phyloP scores from a whole-genome alignment of 2,797 vertebrate genomes.

The Odontamblyopus lacepedii region DNA sequence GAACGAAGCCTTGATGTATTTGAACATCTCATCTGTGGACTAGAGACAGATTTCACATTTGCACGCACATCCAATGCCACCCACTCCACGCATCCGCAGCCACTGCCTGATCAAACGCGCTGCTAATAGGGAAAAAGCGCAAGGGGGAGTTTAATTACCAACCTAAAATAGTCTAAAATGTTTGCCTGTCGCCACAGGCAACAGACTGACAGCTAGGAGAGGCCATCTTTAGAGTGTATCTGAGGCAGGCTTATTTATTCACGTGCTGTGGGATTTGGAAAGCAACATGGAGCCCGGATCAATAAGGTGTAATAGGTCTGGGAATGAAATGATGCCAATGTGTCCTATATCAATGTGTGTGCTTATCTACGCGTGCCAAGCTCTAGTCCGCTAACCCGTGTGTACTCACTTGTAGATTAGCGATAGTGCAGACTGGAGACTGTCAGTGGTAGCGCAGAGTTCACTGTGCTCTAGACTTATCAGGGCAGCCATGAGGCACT shows the following conservation, averaged over 20 bases:
- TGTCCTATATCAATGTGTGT: conserved; percentile 77
- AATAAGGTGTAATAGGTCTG: conserved; percentile 77
- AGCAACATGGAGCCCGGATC: conserved; percentile 67
- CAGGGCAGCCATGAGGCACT: conserved; percentile 39
- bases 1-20: conserved; percentile 57
- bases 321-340: conserved; percentile 75
- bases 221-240: conserved; percentile 42
- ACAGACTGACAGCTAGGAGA: conserved; percentile 31
- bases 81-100: conserved; percentile 60
- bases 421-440: conserved; percentile 58
- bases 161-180: conserved; percentile 70
- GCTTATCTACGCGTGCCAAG: conserved; percentile 78
- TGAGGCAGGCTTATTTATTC: conserved; percentile 64
- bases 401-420: conserved; percentile 73
- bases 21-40: conserved; percentile 53
- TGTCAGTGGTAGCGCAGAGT: conserved; percentile 36
- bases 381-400: conserved; percentile 43
- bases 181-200: conserved; percentile 49
- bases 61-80: conserved; percentile 63
- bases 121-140: conserved; percentile 66
- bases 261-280: conserved; percentile 65
- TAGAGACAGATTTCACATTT: conserved; percentile 64
- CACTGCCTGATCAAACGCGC: conserved; percentile 67
- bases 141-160: conserved; percentile 70
- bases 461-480: conserved; percentile 55